Percentiles rank a stretch among this genome's conserved stretches.
Conservation (phyloP, 53 echinoderm and acorn worm genomes). For the Paelopatides confundens region DNA sequence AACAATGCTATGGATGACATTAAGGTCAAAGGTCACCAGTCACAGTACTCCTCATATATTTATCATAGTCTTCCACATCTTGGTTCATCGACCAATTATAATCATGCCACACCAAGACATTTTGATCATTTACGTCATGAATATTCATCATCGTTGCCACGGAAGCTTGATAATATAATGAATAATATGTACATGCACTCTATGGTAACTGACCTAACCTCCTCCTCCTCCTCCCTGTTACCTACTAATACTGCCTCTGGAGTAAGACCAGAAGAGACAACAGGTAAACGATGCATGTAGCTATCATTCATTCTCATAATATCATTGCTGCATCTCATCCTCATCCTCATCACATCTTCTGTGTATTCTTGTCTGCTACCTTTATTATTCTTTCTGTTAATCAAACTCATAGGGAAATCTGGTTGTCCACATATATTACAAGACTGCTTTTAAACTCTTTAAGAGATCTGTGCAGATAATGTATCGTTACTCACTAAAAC, state of each 20-base stretch:
- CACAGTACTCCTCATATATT: background rate
- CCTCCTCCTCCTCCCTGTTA: background rate
- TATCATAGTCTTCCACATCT: background rate
- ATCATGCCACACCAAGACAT: background rate
- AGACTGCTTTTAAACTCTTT: no score
- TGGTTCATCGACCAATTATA: background rate
- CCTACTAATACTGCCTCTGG: background rate
- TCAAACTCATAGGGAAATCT: no score
- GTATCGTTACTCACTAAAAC: no score
- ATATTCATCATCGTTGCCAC: slow-evolving; percentile 1
- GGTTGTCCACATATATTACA: no score
- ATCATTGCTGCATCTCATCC: no score
- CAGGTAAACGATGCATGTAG: background rate
- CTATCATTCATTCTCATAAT: no score
- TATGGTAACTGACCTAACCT: background rate
- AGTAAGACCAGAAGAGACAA: background rate
- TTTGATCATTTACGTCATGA: slow-evolving; percentile 2
- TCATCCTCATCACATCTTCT: no score
- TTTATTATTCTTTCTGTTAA: no score
- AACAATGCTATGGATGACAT: background rate
- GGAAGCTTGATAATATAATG: background rate
- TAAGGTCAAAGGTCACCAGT: background rate
- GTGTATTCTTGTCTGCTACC: no score
- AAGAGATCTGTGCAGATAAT: no score
- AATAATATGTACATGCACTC: background rate